Evolutionary conservation across 2,797 vertebrate genomes (phyloP), one percentile per base, ranked within the genome.

Genomic region (Neosilurus mollespiculum): DNA sequence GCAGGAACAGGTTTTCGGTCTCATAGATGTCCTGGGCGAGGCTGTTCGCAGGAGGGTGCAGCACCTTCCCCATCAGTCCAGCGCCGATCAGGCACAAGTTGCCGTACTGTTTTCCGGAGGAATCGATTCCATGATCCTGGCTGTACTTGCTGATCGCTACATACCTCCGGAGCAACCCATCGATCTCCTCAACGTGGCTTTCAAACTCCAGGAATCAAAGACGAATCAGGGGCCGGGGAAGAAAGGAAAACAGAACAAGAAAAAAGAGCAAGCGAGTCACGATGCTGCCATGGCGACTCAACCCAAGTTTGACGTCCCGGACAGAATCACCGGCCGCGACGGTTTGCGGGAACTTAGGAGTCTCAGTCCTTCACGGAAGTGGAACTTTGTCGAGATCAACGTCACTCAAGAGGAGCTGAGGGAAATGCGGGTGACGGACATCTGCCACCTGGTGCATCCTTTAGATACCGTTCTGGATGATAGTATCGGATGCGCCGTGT

Each of bases 111-210:
- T 98, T 88, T 99, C 98, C 66, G 98, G 98, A 70, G 98, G 98
- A 0, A 87, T 99, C 30, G 98, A 99, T 88, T 99, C 97, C 0
- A 97, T 98, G 94, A 92, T 98, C 83, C 89, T 99, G 71, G 96
- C 98, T 37, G 90, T 92, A 2, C 92, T 99, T 84, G 96, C 97
- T 69, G 96, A 98, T 87, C 94, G 82, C 12, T 95, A 98, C 2
- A 72, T 97, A 70, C 96, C 97, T 66, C 18, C 83, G 56, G 92
- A 93, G 2, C 94, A 96, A 86, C 94, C 97, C 1, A 95, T 99
- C 80, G 98, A 99, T 89, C 96, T 99, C 82, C 95, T 99, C 18
- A 99, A 99, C n/a, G 97, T 99, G 15, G 97, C 98, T n/a, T 99
- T 99, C 88, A 89, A 90, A 90, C 86, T 89, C 24, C 93, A 92